Evolutionary conservation across 2,113 vertebrate species (phyloP), one percentile per base, ranked within the genome.

Genomic region (Phrynosoma platyrhinos): DNA sequence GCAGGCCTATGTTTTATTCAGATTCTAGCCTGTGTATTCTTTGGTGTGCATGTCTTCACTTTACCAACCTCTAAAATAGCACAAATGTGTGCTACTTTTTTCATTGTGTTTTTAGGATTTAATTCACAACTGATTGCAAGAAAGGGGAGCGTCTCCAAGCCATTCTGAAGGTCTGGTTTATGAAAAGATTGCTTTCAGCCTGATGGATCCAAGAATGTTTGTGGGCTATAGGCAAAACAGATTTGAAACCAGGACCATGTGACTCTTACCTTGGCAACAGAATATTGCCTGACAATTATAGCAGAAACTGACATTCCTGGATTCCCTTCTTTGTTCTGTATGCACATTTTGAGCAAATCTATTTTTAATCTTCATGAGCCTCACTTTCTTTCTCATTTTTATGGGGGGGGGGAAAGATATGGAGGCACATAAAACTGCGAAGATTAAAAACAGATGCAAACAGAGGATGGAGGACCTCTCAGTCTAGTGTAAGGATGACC

Each of bases 241-340:
- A 75, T 42, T 82, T 58, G 69, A 47, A 74, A 81, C 40, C 40
- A 74, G 25, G 9, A 30, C 42, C 32, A 21, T 69, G 74, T 76
- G 9, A 69, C 23, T 76, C 74, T 53, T 77, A 69, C 62, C n/a
- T 83, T 69, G 75, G 47, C 27, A 68, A 79, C 40, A 32, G 85
- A 69, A 79, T 47, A 55, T 69, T 86, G 64, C n/a, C 64, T 40
- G 78, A 27, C 47, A 69, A 32, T 86, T 86, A 79, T 66, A 47
- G 27, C 81, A 52, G 62, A 78, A 21, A 78, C 58, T 21, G 58
- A 83, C 21, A 62, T 55, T n/a, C 32, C 16, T 55, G n/a, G n/a
- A 42, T 79, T 79, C 42, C 23, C 18, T 71, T 69, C 40, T 25
- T 78, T 79, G 27, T 68, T 86, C 40, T 68, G 47, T 52, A 42